Conservation (phyloP, 2,888 invertebrate genomes). For the Drosophila fungiperda region DNA sequence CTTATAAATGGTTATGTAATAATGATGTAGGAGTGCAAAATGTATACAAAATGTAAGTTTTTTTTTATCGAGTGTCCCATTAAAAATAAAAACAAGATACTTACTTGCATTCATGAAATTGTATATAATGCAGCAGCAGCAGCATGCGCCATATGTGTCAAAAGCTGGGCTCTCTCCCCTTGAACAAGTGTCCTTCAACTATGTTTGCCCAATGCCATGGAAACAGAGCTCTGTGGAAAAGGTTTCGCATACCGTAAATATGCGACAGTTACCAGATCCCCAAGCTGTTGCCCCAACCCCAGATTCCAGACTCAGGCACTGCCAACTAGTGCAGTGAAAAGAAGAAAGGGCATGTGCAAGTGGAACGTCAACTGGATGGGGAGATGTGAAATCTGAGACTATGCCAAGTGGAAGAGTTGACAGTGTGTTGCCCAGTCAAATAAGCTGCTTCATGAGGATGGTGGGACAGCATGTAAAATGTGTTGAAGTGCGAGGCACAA, state of each 20-base stretch:
- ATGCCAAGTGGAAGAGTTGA: constrained; percentile 27
- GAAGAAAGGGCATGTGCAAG: background rate
- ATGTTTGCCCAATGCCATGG: constrained; percentile 16
- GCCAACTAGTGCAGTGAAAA: constrained; percentile 32
- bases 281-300: background rate
- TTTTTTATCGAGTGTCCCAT: constrained; percentile 3
- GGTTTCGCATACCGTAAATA: constrained; percentile 28
- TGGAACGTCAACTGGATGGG: background rate
- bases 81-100: background rate
- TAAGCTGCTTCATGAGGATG: constrained; percentile 10
- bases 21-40: background rate
- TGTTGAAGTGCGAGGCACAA: constrained; percentile 51
- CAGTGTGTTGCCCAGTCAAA: constrained; percentile 35
- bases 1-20: constrained; percentile 6
- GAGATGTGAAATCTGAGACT: constrained; percentile 30
- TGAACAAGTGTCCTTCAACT: background rate
- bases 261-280: constrained; percentile 14
- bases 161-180: background rate
- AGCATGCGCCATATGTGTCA: constrained; percentile 10
- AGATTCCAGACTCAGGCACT: background rate
- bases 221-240: constrained; percentile 19
- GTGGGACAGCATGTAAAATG: constrained; percentile 37
- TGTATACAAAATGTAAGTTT: background rate
- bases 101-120: constrained; percentile 6
- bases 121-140: background rate